Evolutionary conservation across 2,113 vertebrate species (phyloP), one percentile per base, ranked within the genome.

Genomic region (Callaeas wilsoni): DNA sequence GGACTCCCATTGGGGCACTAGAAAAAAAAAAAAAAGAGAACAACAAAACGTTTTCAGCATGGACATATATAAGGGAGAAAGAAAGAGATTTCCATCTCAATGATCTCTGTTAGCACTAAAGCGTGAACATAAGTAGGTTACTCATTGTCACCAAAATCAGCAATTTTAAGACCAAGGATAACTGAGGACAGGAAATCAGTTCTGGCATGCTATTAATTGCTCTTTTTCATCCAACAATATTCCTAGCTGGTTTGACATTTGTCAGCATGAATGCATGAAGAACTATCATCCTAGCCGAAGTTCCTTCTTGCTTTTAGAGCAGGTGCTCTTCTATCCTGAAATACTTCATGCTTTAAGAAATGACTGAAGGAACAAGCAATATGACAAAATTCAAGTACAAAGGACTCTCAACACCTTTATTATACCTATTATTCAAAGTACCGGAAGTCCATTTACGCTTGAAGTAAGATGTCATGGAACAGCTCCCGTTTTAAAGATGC

Each of bases 1-100:
- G 99, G 59, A 99, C 99, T 44, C 99, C 99, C 99, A 99, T 99
- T 86, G 99, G 98, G 35, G 99, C 99, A 95, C 99, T 99, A 97
- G 55, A 3, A 49, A 92, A 71, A 68, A 55, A 74, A 65, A 93
- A 57, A 93, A 62, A 44, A 65, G 19, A 75, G 1, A 87, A 78
- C 10, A 85, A 87, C 12, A 93, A 47, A 88, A 74, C 0, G 1
- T 91, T 93, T 88, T 97, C 83, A 95, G 55, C 63, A 71, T 47
- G 26, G 68, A 88, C 10, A 44, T 50, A 74, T 25, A 20, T 57
- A 81, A 68, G 33, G 25, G 20, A 93, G 39, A 35, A 80, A 88
- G 25, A 33, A 92, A 74, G 6, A 42, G 10, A 73, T n/a, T 89
- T 95, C 65, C 26, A 73, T 50, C 74, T 89, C 69, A 41, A 5